Conservation (phyloP, 2,113 vertebrate genomes). For the Motacilla tschutschensis region DNA sequence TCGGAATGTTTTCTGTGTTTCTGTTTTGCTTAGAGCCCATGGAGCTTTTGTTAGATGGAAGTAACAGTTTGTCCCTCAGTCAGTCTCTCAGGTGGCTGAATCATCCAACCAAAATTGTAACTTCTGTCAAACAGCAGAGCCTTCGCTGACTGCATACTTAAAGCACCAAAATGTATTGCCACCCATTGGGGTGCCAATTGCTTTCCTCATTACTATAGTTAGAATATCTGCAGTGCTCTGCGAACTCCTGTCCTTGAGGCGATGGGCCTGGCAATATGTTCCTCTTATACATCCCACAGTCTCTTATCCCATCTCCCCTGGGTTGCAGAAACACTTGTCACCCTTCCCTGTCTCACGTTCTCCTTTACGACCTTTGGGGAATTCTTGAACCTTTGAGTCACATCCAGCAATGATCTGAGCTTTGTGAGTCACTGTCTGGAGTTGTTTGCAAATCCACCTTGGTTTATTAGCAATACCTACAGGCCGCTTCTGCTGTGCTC, state of each 20-base stretch:
- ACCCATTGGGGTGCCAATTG: background rate
- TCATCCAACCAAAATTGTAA: background rate
- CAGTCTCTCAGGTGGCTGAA: background rate
- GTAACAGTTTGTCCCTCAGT: background rate
- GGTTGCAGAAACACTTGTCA: background rate
- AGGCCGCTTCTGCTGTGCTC: background rate
- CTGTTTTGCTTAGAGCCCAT: background rate
- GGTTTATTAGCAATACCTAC: background rate
- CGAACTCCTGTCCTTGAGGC: background rate
- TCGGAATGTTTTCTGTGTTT: background rate
- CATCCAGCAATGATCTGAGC: background rate
- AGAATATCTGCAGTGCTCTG: background rate
- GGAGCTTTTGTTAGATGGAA: background rate
- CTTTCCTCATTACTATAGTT: background rate
- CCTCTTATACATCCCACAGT: background rate
- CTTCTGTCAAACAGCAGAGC: background rate
- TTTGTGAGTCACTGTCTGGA: background rate
- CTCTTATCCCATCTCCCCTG: background rate
- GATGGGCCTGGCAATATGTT: rapidly evolving
- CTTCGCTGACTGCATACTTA: background rate
- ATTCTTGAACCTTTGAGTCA: background rate
- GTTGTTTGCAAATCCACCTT: background rate
- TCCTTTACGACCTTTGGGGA: background rate
- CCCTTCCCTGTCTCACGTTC: background rate
- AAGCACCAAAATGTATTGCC: background rate